phyloP scores from a whole-genome alignment of 1,140 invertebrate species.

The Neodiprion fabricii region DNA sequence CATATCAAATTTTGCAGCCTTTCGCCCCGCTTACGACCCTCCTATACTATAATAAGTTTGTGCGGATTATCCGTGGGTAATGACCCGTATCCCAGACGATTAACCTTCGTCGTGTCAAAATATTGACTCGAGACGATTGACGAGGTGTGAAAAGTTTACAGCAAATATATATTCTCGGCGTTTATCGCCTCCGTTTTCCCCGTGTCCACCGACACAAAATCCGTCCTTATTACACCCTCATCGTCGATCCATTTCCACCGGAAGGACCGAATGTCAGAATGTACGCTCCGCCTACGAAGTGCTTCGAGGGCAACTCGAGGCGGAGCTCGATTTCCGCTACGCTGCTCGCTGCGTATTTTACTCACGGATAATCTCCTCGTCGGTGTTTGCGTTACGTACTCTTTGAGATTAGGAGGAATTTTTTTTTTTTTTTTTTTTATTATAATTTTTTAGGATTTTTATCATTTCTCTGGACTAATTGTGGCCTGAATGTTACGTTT shows the following conservation, averaged over 20 bases:
- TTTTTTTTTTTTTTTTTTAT: too few species aligned
- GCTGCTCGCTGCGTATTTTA: too few species aligned
- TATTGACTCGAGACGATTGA: not conserved
- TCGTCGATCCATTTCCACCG: not conserved
- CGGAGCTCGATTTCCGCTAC: not conserved
- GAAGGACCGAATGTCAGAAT: not conserved
- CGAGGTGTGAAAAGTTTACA: too few species aligned
- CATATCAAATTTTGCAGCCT: not conserved
- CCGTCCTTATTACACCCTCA: not conserved
- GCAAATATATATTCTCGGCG: too few species aligned
- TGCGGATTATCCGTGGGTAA: not conserved
- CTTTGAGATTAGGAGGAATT: too few species aligned
- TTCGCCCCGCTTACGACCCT: not conserved
- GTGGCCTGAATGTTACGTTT: too few species aligned
- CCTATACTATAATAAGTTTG: not conserved
- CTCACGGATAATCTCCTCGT: too few species aligned
- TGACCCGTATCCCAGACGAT: not conserved
- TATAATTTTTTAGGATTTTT: too few species aligned
- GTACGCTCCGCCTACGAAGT: not conserved
- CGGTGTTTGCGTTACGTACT: too few species aligned
- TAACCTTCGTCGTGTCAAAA: not conserved
- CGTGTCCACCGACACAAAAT: not conserved
- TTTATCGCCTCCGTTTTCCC: too few species aligned
- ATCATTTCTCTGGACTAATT: too few species aligned
- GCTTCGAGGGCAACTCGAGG: not conserved